phyloP scores from a whole-genome alignment of 2,797 vertebrate species.

The Pseudomugil tenellus region DNA sequence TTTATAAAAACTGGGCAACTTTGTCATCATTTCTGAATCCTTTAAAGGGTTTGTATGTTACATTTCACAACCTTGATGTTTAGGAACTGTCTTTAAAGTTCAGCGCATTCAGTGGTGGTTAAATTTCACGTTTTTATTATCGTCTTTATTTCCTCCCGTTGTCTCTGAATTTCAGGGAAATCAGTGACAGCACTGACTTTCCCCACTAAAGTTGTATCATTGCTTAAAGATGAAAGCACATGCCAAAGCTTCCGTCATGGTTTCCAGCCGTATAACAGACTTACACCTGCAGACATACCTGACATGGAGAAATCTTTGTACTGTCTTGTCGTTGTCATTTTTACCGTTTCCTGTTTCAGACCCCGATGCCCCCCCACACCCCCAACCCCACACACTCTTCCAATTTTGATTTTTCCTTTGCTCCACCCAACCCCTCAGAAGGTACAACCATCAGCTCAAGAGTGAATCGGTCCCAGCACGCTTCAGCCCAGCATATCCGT shows the following conservation, averaged over 20 bases:
- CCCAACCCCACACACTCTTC: neutral
- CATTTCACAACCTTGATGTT: neutral
- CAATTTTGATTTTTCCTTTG: constrained; percentile 49
- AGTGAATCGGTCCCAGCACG: constrained; percentile 69
- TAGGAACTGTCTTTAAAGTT: neutral
- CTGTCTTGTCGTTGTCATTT: constrained; percentile 76
- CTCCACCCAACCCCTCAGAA: constrained; percentile 80
- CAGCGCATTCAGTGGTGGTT: neutral
- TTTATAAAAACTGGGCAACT: no score
- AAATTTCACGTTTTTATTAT: neutral
- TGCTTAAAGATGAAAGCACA: neutral
- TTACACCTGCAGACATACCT: constrained; percentile 22
- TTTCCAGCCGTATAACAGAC: neutral
- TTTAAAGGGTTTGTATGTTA: neutral
- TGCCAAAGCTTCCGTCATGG: neutral
- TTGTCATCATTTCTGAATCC: no score
- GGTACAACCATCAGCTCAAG: constrained; percentile 75
- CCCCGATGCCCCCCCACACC: constrained; percentile 41
- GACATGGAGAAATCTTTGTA: constrained; percentile 61
- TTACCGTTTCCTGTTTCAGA: constrained; percentile 75
- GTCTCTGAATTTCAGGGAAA: neutral
- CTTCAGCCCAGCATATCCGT: constrained; percentile 67
- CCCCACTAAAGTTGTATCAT: no score
- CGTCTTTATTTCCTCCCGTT: neutral
- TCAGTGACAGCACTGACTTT: neutral